Evolutionary conservation across 2,113 vertebrate genomes (phyloP).

Genomic region (Lasiurus borealis): DNA sequence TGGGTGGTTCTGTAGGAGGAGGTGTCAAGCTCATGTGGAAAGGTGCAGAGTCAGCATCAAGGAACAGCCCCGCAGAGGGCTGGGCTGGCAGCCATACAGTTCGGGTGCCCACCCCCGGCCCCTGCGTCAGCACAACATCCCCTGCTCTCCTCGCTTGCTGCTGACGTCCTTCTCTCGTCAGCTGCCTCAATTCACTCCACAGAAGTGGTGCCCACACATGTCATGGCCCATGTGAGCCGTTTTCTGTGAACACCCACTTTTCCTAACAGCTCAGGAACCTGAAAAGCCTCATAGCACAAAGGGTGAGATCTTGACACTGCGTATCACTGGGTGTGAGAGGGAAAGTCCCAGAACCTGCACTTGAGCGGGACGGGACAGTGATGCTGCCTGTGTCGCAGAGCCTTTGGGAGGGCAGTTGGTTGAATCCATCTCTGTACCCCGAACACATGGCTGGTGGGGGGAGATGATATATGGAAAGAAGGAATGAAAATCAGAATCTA

Average conservation of each 20-base stretch:
- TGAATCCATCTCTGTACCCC: not conserved
- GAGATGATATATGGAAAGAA: not conserved
- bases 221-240: not conserved
- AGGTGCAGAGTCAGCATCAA: not conserved
- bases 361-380: not conserved
- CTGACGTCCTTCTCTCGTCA: not conserved
- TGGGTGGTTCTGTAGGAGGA: not conserved
- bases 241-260: not conserved
- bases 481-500: slow-evolving; percentile 20
- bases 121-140: fast-evolving
- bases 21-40: too few species aligned
- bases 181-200: not conserved
- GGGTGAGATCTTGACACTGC: not conserved
- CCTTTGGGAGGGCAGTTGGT: not conserved
- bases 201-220: not conserved
- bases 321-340: not conserved
- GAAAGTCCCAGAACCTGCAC: not conserved
- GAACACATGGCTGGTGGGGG: not conserved
- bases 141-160: not conserved
- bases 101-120: fast-evolving
- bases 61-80: not conserved
- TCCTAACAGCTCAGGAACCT: not conserved
- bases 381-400: not conserved
- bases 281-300: not conserved
- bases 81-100: fast-evolving